phyloP scores from a whole-genome alignment of 2,888 invertebrate genomes.

The Lepetodrilus schrolli region DNA sequence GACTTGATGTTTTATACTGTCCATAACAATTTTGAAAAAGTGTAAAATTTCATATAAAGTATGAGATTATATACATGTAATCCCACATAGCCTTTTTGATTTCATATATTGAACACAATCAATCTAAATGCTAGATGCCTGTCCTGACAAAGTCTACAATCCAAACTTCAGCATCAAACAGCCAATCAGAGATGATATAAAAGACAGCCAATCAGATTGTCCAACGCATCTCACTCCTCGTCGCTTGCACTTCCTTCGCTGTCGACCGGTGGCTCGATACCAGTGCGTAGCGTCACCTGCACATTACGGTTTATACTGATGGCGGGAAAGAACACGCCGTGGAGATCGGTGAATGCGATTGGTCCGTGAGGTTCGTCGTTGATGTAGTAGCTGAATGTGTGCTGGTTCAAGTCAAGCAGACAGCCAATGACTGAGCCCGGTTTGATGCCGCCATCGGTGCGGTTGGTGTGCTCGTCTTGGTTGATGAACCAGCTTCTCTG shows the following conservation, averaged over 20 bases:
- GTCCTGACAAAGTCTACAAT: too few species aligned
- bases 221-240: slow-evolving; percentile 41
- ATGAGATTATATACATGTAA: too few species aligned
- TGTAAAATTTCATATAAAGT: too few species aligned
- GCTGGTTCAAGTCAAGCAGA: slow-evolving; percentile 91
- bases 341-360: slow-evolving; percentile 88
- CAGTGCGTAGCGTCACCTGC: slow-evolving; percentile 93
- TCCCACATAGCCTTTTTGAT: too few species aligned
- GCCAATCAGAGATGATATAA: not conserved
- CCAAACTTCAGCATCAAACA: too few species aligned
- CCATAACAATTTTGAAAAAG: too few species aligned
- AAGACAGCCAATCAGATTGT: not conserved
- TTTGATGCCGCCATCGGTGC: slow-evolving; percentile 91
- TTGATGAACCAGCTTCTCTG: slow-evolving; percentile 98
- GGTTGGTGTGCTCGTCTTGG: slow-evolving; percentile 92
- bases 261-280: slow-evolving; percentile 86
- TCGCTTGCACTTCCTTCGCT: slow-evolving; percentile 55
- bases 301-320: slow-evolving; percentile 97
- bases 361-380: slow-evolving; percentile 95
- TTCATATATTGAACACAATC: too few species aligned
- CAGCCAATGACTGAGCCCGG: slow-evolving; percentile 91
- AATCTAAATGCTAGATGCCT: too few species aligned
- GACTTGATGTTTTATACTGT: too few species aligned
- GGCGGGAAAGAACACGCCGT: slow-evolving; percentile 96
- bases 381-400: slow-evolving; percentile 92